Evolutionary conservation across 2,113 vertebrate genomes (phyloP), one percentile per base, ranked within the genome.

Genomic region (Macquaria australasica): DNA sequence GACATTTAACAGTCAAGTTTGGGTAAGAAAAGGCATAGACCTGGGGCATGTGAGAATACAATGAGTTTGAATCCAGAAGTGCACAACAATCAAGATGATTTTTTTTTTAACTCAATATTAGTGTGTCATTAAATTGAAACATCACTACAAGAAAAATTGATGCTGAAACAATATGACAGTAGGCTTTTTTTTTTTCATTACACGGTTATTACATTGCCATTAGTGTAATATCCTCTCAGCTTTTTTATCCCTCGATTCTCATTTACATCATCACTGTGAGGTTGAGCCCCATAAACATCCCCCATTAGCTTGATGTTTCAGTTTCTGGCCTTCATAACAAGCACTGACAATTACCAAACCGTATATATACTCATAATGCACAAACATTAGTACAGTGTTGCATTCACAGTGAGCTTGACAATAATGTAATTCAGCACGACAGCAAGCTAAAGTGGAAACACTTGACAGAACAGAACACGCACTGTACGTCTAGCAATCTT

Each of bases 11-110:
- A 6, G 75, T 73, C 45, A 73, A 9, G 55, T 82, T 28, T 55
- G 72, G 79, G 82, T 82, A 43, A 79, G 66, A 85, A 72, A 91
- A 92, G 89, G 88, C 89, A 81, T 25, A 78, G 72, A 83, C 70
- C 58, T 5, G 28, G 43, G 75, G 18, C 3, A 20, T 34, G 51
- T 63, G 31, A 79, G 64, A 55, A 39, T 18, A 75, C 18, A 75
- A 84, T 16, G 12, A 64, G 66, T 62, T 31, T 77, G 18, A 85
- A 81, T 85, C 76, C 51, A 73, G 48, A 76, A 77, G 76, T 59
- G 64, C 82, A 90, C 73, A 62, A 81, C 71, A 79, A 59, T 78
- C 60, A 77, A 77, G 31, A n/a, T 41, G 39, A 37, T 62, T 2
- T 73, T 45, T 76, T 28, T 66, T 60, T 70, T 28, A 28, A 62